Percentiles rank a stretch among this genome's conserved stretches.
Evolutionary conservation across 2,797 vertebrate species (phyloP).

Genomic region (Paguma larvata): DNA sequence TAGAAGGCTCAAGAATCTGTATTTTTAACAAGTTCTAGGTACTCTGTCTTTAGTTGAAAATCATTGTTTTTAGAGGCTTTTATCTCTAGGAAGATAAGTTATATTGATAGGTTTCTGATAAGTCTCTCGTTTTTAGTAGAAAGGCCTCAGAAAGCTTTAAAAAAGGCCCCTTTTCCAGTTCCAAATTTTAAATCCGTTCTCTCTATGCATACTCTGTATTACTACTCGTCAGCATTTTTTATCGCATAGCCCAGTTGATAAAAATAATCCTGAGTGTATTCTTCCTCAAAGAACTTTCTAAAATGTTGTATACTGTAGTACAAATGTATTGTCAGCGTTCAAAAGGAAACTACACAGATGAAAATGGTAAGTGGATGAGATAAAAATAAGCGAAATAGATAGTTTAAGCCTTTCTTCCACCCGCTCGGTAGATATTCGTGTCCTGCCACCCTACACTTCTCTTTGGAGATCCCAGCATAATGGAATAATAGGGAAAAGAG

Average conservation of each 20-base stretch:
- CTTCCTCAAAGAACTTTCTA: background rate
- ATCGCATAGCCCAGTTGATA: background rate
- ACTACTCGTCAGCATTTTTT: background rate
- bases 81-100: background rate
- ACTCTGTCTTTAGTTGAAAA: background rate
- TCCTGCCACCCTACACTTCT: background rate
- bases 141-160: background rate
- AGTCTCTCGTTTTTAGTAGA: background rate
- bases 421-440: background rate
- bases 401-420: background rate
- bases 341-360: background rate
- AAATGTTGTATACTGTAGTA: background rate
- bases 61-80: background rate
- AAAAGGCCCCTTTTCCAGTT: background rate
- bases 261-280: background rate
- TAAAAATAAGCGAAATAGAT: background rate
- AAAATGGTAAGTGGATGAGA: background rate
- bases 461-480: background rate
- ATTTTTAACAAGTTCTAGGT: background rate
- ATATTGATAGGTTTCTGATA: background rate
- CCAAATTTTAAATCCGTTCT: background rate
- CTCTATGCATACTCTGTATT: background rate
- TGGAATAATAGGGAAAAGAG: background rate
- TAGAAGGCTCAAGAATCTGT: background rate
- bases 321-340: background rate